These are phyloP conservation scores for Melanotaenia nigrans DNA, from an alignment of 2,797 vertebrate species.

Conservation along the genomic window DNA sequence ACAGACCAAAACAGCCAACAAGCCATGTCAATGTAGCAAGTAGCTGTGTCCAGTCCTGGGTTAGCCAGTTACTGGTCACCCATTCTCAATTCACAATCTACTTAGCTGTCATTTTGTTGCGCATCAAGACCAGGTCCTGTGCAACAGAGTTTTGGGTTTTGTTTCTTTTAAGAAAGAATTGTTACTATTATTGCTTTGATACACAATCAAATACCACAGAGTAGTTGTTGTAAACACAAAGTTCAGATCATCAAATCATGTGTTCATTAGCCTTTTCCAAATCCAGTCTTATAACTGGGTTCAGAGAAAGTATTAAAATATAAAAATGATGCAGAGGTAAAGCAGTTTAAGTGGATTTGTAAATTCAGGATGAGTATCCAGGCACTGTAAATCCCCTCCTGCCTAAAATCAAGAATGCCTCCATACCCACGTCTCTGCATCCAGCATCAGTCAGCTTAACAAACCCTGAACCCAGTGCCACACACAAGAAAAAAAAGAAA, in stretches of 20 bases:
- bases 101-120: slow-evolving; percentile 37
- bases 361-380: slow-evolving; percentile 48
- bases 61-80: slow-evolving; percentile 15
- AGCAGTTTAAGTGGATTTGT: slow-evolving; percentile 17
- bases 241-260: slow-evolving; percentile 6
- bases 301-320: slow-evolving; percentile 10
- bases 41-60: background rate
- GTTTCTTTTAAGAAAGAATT: background rate
- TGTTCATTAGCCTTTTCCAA: slow-evolving; percentile 9
- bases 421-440: slow-evolving; percentile 26
- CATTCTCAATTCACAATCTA: slow-evolving; percentile 42
- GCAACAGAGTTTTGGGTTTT: background rate
- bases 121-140: background rate
- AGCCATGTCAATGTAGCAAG: slow-evolving; percentile 64
- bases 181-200: slow-evolving; percentile 4
- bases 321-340: background rate
- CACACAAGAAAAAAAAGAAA: slow-evolving; percentile 1
- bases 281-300: background rate
- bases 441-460: slow-evolving; percentile 49
- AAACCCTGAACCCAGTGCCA: slow-evolving; percentile 43
- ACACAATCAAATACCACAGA: background rate
- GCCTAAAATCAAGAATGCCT: slow-evolving; percentile 50
- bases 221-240: slow-evolving; percentile 34
- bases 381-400: slow-evolving; percentile 49
- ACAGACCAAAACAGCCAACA: slow-evolving; percentile 65